These are phyloP conservation scores for Ptychochromis oligacanthus DNA, from an alignment of 2,113 vertebrate genomes.

Conservation along the genomic window DNA sequence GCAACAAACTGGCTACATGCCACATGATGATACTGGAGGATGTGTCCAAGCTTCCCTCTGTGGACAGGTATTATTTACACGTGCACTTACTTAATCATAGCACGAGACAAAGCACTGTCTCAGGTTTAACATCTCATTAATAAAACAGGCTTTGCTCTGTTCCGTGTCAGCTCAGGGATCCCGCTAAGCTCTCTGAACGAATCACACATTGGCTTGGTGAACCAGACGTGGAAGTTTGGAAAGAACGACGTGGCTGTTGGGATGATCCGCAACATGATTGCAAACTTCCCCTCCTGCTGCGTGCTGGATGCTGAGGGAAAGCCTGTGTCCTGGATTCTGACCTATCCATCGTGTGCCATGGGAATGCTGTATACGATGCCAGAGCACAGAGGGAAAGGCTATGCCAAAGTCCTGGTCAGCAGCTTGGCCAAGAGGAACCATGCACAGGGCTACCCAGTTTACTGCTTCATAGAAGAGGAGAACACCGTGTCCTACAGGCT, in stretches of 20 bases:
- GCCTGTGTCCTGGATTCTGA: conserved; percentile 75
- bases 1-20: conserved; percentile 23
- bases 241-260: background rate
- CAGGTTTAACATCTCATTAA: background rate
- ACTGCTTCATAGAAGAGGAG: conserved; percentile 72
- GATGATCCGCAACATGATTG: conserved; percentile 61
- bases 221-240: conserved; percentile 69
- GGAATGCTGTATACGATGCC: conserved; percentile 71
- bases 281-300: conserved; percentile 72
- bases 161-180: conserved; percentile 42
- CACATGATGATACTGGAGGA: conserved; percentile 64
- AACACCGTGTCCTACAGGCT: conserved; percentile 72
- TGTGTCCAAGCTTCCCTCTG: conserved; percentile 28
- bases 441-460: conserved; percentile 67
- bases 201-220: conserved; percentile 69
- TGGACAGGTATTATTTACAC: conserved; percentile 51
- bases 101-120: background rate
- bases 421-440: conserved; percentile 65
- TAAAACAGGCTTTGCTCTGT: background rate
- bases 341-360: conserved; percentile 50
- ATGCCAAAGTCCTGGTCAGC: conserved; percentile 71
- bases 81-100: accelerated
- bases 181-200: conserved; percentile 61
- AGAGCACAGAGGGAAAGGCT: conserved; percentile 75
- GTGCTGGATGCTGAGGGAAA: conserved; percentile 59